Conservation (phyloP, 2,797 vertebrate species). For the Microchirus variegatus region DNA sequence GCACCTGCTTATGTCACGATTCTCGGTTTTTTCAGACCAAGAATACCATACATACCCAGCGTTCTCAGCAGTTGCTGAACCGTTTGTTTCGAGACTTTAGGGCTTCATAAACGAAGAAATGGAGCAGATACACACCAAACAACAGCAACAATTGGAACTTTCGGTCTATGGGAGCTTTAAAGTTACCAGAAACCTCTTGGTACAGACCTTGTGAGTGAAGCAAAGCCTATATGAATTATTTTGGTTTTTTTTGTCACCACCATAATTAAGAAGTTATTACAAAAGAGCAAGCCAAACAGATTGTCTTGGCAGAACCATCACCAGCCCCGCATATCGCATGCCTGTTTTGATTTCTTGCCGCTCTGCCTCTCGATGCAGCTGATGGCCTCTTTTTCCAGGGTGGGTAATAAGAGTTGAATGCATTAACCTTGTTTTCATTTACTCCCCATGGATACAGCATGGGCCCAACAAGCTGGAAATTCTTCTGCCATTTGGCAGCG, state of each 20-base stretch:
- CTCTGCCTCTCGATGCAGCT: slow-evolving; percentile 69
- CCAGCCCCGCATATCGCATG: slow-evolving; percentile 49
- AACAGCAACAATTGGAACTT: too few relatives aligned
- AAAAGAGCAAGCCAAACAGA: slow-evolving; percentile 57
- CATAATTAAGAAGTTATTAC: slow-evolving; percentile 61
- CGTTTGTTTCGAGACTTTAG: too few relatives aligned
- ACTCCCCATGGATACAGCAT: slow-evolving; percentile 75
- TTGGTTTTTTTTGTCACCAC: slow-evolving; percentile 11
- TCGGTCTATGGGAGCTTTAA: too few relatives aligned
- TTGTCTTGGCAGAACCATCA: slow-evolving; percentile 52
- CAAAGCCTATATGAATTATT: slow-evolving; percentile 36
- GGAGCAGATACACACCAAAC: too few relatives aligned
- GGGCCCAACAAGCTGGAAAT: slow-evolving; percentile 58
- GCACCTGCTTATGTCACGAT: too few relatives aligned
- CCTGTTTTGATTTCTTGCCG: slow-evolving; percentile 79
- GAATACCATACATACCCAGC: too few relatives aligned
- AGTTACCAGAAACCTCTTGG: not conserved
- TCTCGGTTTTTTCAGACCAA: too few relatives aligned
- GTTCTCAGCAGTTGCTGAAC: too few relatives aligned
- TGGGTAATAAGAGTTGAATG: slow-evolving; percentile 81
- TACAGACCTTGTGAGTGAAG: slow-evolving; percentile 31
- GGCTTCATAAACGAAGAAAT: too few relatives aligned
- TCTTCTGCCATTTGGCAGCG: slow-evolving; percentile 51
- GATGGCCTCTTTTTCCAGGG: slow-evolving; percentile 69
- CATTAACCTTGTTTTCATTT: slow-evolving; percentile 86